A percentile compares a stretch with the other conserved stretches of the same genome.
Conservation (phyloP, 2,888 invertebrate species). For the Alloplasta piceator region DNA sequence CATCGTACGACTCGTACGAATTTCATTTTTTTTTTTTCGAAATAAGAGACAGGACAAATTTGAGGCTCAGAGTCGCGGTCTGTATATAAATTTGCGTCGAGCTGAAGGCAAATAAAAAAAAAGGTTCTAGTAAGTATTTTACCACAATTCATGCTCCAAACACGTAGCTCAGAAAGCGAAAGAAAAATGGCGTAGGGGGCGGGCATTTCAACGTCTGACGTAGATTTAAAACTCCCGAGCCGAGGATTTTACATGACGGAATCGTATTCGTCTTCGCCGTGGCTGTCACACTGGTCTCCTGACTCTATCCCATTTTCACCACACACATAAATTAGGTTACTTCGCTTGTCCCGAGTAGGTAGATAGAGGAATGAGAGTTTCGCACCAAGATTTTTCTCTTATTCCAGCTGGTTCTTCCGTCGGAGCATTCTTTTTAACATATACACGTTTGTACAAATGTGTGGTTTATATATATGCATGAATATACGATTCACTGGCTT, state of each 20-base stretch:
- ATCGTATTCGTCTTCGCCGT: conserved; percentile 46
- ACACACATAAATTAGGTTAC: conserved; percentile 54
- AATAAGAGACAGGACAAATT: conserved; percentile 54
- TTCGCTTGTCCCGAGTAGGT: conserved; percentile 47
- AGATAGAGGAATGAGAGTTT: conserved; percentile 35
- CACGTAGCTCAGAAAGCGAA: neutral
- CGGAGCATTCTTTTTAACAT: conserved; percentile 5
- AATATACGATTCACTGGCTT: conserved; percentile 33
- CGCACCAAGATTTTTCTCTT: conserved; percentile 32
- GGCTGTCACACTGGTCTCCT: conserved; percentile 29
- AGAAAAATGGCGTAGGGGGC: neutral
- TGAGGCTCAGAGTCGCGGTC: conserved; percentile 47
- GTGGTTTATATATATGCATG: neutral
- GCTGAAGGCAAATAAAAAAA: conserved; percentile 23
- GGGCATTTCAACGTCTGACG: conserved; percentile 50
- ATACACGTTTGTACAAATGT: neutral
- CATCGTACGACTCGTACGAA: too few relatives aligned
- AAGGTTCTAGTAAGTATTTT: conserved; percentile 57
- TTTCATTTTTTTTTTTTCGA: conserved; percentile 50
- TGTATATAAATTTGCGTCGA: conserved; percentile 52
- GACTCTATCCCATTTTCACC: conserved; percentile 40
- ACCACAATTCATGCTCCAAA: conserved; percentile 41
- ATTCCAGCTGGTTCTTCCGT: conserved; percentile 24
- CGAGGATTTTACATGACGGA: conserved; percentile 57
- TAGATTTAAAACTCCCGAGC: conserved; percentile 56